These are phyloP conservation scores for Lasioglossum pauxillum DNA, from an alignment of 2,888 invertebrate genomes.

Conservation along the genomic window DNA sequence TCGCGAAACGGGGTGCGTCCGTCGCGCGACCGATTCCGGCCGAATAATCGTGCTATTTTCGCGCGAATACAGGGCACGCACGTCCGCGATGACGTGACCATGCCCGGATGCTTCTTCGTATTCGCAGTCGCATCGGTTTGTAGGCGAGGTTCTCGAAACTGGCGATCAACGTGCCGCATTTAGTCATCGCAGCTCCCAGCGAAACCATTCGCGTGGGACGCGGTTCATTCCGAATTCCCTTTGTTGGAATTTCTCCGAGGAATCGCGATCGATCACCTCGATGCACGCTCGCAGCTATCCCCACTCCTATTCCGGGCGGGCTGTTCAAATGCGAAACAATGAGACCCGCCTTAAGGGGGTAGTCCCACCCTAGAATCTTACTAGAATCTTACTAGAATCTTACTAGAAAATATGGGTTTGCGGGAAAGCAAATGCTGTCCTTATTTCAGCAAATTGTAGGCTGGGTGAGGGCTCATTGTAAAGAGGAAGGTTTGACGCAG, in stretches of 20 bases:
- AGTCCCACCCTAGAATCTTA: too few species aligned
- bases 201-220: not conserved
- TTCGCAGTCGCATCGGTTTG: conserved; percentile 28
- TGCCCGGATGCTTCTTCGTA: conserved; percentile 50
- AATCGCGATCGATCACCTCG: conserved; percentile 7
- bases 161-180: conserved; percentile 33
- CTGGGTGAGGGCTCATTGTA: too few species aligned
- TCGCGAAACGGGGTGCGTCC: conserved; percentile 21
- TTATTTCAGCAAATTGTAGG: too few species aligned
- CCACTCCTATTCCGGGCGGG: not conserved
- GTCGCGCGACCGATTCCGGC: conserved; percentile 49
- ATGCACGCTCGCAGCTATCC: not conserved
- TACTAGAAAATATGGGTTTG: too few species aligned
- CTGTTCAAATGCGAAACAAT: not conserved
- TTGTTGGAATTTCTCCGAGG: not conserved
- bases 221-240: not conserved
- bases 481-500: too few species aligned
- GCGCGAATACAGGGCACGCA: conserved; percentile 47
- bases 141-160: conserved; percentile 49
- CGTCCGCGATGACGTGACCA: conserved; percentile 59
- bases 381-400: too few species aligned
- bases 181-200: not conserved
- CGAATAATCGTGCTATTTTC: conserved; percentile 60
- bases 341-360: not conserved
- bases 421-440: too few species aligned